Base-by-base conservation (phyloP, 2,888 invertebrate species). In the Oscheius sp. region DNA sequence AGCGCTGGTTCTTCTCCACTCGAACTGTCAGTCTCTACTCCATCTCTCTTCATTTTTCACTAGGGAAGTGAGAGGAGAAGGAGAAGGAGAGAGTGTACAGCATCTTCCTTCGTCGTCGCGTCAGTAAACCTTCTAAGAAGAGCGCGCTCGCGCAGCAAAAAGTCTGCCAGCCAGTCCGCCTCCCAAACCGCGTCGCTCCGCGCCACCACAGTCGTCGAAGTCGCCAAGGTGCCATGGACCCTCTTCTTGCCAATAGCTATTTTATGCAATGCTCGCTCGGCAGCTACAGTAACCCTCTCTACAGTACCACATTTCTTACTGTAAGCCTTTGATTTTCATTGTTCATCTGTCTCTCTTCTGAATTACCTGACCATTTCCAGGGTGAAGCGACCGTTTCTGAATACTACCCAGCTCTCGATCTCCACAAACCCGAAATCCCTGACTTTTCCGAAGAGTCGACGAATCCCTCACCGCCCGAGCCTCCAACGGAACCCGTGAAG, bases 51-150 rank as follows among this genome's bases (percentile, higher is more conserved):
- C 68, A 68, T 68, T 68, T 68, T 68, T 68, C 68, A 68, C 37
- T 53, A 55, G 48, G 65, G 65, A 37, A 60, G 33, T 35, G 35
- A n/a, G 21, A 21, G 21, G 21, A 21, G 11, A 35, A 33, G 42
- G n/a, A 60, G 33, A 35, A 62, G 35, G 29, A 47, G 50, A n/a
- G 35, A 29, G 58, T 57, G 57, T 55, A 70, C 58, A 57, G 48
- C 57, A 7, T 42, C 42, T 42, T 42, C 42, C 42, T 42, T 42
- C 42, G 42, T 42, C 42, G 42, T 42, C 42, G 58, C 70, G 59
- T 70, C 70, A 58, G 70, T 70, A 70, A 70, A 70, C 70, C 59
- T 55, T 70, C 55, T 70, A 70, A 70, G 70, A 70, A 70, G 58
- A 42, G 58, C 10, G 21, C 47, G 58, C 58, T 11, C 66, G 51